phyloP scores from a whole-genome alignment of 2,113 vertebrate species.

The Petrocephalus microphthalmus region DNA sequence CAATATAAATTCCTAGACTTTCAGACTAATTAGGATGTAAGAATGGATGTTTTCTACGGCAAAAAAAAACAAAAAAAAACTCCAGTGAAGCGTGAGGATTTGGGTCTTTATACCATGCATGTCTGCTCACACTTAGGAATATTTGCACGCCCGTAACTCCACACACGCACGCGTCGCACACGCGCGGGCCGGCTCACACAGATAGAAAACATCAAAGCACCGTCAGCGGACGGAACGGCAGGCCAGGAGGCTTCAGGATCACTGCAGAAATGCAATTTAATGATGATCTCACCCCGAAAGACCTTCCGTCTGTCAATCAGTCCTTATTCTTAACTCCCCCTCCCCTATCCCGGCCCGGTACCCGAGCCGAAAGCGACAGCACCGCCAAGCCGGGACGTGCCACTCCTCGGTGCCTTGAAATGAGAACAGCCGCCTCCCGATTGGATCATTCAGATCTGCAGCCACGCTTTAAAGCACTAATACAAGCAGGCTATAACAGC shows the following conservation, averaged over 20 bases:
- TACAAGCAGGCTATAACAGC: conserved; percentile 27
- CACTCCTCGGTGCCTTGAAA: conserved; percentile 24
- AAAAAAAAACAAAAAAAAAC: conserved; percentile 3
- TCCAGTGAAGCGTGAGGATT: conserved; percentile 1
- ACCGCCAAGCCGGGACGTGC: conserved; percentile 21
- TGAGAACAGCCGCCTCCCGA: conserved; percentile 36
- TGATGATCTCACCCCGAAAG: conserved; percentile 53
- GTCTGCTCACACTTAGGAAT: neutral
- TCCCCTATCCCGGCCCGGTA: neutral
- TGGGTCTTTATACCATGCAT: conserved; percentile 4
- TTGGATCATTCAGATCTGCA: conserved; percentile 35
- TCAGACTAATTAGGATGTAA: conserved; percentile 3
- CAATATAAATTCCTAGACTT: conserved; percentile 5
- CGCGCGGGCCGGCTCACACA: neutral
- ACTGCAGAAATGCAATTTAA: conserved; percentile 45
- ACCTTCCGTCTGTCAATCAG: conserved; percentile 53
- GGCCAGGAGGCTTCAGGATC: conserved; percentile 16
- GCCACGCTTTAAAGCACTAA: conserved; percentile 32
- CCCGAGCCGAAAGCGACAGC: conserved; percentile 1
- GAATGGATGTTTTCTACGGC: neutral
- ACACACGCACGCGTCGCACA: neutral
- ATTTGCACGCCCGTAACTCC: conserved; percentile 9
- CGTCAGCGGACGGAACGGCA: neutral
- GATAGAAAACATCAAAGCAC: conserved; percentile 23
- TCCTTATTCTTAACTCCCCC: neutral